Percentiles rank a stretch among this genome's conserved stretches.
Evolutionary conservation across 2,888 invertebrate genomes (phyloP).

Genomic region (Boloria euphrosyne): DNA sequence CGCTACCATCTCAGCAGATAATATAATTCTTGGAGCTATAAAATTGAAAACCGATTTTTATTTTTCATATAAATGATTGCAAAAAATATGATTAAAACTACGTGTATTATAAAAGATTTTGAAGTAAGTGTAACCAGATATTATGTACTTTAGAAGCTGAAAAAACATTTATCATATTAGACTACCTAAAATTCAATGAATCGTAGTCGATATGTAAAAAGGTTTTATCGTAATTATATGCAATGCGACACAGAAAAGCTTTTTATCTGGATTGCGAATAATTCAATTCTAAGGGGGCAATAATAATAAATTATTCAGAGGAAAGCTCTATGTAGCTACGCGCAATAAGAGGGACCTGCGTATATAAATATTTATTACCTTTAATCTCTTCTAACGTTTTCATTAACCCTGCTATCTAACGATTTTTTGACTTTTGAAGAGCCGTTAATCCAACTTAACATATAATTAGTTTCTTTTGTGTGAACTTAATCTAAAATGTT

Average conservation of each 20-base stretch:
- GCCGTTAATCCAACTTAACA: neutral
- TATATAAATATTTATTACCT: slow-evolving; percentile 19
- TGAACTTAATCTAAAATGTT: too few relatives aligned
- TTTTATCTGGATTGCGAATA: slow-evolving; percentile 57
- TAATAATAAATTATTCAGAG: slow-evolving; percentile 61
- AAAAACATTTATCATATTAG: slow-evolving; percentile 12
- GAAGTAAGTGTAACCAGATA: neutral
- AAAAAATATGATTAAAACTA: too few relatives aligned
- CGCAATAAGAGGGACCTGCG: slow-evolving; percentile 11
- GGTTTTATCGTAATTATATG: slow-evolving; percentile 53
- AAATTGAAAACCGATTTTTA: too few relatives aligned
- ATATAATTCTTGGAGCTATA: too few relatives aligned
- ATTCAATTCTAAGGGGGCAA: slow-evolving; percentile 49
- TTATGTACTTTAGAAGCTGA: neutral
- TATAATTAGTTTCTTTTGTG: neutral
- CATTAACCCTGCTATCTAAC: neutral
- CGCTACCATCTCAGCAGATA: too few relatives aligned
- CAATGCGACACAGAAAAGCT: slow-evolving; percentile 65
- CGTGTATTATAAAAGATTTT: neutral
- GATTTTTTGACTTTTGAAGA: neutral
- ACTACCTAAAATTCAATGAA: slow-evolving; percentile 26
- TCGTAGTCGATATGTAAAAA: slow-evolving; percentile 28
- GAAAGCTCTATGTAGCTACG: slow-evolving; percentile 29
- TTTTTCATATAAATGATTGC: too few relatives aligned
- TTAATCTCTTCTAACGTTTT: slow-evolving; percentile 14